Base-by-base conservation (phyloP, 1,140 invertebrate genomes). In the Scaptomyza graminum region DNA sequence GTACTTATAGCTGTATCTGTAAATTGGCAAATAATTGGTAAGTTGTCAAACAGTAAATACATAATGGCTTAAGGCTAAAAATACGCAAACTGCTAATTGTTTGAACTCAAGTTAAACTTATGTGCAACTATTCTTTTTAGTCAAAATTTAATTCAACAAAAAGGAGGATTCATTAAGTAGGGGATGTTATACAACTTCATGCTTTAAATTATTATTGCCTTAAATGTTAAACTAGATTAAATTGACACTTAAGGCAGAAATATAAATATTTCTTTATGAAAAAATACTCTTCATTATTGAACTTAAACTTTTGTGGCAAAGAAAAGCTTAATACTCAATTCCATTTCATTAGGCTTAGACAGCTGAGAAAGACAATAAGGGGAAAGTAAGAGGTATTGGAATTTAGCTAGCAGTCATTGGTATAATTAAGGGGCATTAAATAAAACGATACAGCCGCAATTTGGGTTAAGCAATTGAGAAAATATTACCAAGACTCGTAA, bases 391-490 rank as follows among this genome's bases (percentile, higher is more conserved):
- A 1, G 37, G n/a, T 9, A 34, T 11, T 28, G 34, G 11, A 39
- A 41, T 12, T 39, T 64, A 16, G 43, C 49, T 54, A 9, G 31
- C 31, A 34, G 31, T 7, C 49, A 54, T 43, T 44, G 49, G 62
- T 46, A 62, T 87, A 87, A 85, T 85, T 87, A 87, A 69, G 39
- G 64, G 47, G 52, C 74, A 87, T 87, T 87, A 55, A 65, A 71
- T 61, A 64, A 75, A 87, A 88, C 64, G 82, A 88, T 73, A 64
- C 66, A 78, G 56, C 64, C 73, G 67, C 78, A 78, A 76, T 76
- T 73, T 64, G 75, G 83, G 65, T 77, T 37, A 43, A 71, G 65
- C 68, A 67, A 78, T 78, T 85, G 82, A 56, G 62, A 84, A 79
- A 82, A 65, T 78, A 77, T 81, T 73, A 69, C 51, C 39, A 59